phyloP scores from a whole-genome alignment of 1,140 invertebrate species.

The Contarinia nasturtii region DNA sequence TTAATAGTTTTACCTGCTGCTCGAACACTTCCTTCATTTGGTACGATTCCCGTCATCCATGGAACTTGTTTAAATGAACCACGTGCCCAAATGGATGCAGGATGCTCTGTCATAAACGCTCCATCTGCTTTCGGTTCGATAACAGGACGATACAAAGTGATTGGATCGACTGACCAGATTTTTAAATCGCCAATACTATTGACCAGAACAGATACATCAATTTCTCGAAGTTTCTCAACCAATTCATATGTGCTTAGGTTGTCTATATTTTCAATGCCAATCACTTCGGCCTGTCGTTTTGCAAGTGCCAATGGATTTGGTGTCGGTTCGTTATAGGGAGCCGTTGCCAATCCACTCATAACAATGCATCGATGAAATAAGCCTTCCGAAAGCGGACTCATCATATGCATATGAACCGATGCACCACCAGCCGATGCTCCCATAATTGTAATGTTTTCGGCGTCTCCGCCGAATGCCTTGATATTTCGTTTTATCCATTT shows the following conservation, averaged over 20 bases:
- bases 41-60: slow-evolving; percentile 22
- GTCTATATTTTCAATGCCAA: slow-evolving; percentile 7
- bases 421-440: slow-evolving; percentile 34
- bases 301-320: slow-evolving; percentile 26
- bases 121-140: slow-evolving; percentile 13
- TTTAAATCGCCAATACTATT: slow-evolving; percentile 15
- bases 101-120: slow-evolving; percentile 23
- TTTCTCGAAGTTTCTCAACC: slow-evolving; percentile 19
- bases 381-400: slow-evolving; percentile 21
- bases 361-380: slow-evolving; percentile 31
- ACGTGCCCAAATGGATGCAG: slow-evolving; percentile 13
- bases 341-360: slow-evolving; percentile 37
- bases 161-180: slow-evolving; percentile 24
- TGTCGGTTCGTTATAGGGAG: slow-evolving; percentile 33
- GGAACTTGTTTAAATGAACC: slow-evolving; percentile 20
- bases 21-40: slow-evolving; percentile 24
- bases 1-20: slow-evolving; percentile 11
- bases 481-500: slow-evolving; percentile 24
- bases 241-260: slow-evolving; percentile 10
- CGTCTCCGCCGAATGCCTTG: slow-evolving; percentile 23
- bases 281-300: slow-evolving; percentile 9
- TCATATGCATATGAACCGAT: slow-evolving; percentile 25
- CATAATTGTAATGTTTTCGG: slow-evolving; percentile 31
- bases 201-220: slow-evolving; percentile 16
- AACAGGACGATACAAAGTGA: slow-evolving; percentile 26